Evolutionary conservation across 2,888 invertebrate genomes (phyloP), one percentile per base, ranked within the genome.

Genomic region (Ecliptopera silaceata): DNA sequence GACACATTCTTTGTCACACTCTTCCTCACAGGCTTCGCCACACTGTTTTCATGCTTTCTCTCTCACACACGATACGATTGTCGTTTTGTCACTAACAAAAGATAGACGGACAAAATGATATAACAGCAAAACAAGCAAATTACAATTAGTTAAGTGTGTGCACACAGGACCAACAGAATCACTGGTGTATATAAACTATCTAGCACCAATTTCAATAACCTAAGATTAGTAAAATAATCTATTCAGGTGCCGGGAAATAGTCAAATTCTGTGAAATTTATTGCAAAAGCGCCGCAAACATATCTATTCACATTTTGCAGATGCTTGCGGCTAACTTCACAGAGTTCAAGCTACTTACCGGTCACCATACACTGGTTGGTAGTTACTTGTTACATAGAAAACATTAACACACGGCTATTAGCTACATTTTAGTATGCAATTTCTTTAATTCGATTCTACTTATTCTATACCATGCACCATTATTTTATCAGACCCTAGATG

Each of bases 391-490:
- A 51, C 18, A 34, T 52, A 34, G 41, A 42, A 58, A 56, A 61
- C 46, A 34, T 47, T 50, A 42, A 47, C 50, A 57, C 22, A 38
- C 34, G 51, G 29, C 32, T 54, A 54, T 42, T 54, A 45, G 31
- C 59, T 54, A 45, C 48, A 43, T 39, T 29, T 53, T 44, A 48
- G 32, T 22, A 55, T 39, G 46, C 57, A 54, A 55, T 47, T 53
- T 54, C 43, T 47, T 50, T 61, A 75, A 75, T 79, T 77, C 75
- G 75, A 78, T 73, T 69, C 83, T 86, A 85, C 80, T 83, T 88
- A 88, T 66, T 65, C 86, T 88, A 89, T 81, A 87, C 85, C 85
- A 84, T 88, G 88, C 87, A 87, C 87, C 85, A 80, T 77, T 82
- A 79, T 76, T 72, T 78, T 77, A 82, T 84, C 81, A 80, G 80